Evolutionary conservation across 2,888 invertebrate species (phyloP).

Genomic region (Sphaeridia pumilis): DNA sequence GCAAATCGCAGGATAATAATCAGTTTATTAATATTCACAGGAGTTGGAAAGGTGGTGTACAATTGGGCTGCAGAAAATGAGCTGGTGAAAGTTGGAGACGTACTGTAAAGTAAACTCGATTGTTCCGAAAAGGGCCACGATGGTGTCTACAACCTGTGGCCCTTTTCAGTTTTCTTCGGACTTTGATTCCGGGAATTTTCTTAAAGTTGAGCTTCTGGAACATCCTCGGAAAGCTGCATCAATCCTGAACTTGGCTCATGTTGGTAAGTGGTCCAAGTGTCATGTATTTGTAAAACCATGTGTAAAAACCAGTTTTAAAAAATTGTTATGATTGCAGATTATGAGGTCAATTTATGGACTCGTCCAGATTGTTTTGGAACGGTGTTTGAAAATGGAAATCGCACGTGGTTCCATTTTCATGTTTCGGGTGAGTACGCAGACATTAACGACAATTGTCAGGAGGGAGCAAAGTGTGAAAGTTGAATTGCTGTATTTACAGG

Average conservation of each 20-base stretch:
- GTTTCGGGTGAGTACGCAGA: slow-evolving; percentile 45
- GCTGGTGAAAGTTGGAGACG: too few relatives aligned
- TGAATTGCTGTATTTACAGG: slow-evolving; percentile 19
- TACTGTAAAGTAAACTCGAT: too few relatives aligned
- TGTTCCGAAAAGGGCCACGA: not conserved
- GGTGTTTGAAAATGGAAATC: slow-evolving; percentile 73
- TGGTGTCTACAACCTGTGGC: slow-evolving; percentile 44
- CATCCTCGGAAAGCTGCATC: not conserved
- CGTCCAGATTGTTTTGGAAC: slow-evolving; percentile 78
- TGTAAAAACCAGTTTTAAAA: not conserved
- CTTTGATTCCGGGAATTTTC: slow-evolving; percentile 83
- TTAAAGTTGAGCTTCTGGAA: slow-evolving; percentile 57
- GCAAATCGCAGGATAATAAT: too few relatives aligned
- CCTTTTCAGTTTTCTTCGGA: slow-evolving; percentile 72
- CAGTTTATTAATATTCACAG: too few relatives aligned
- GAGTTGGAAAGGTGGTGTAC: too few relatives aligned
- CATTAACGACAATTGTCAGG: not conserved
- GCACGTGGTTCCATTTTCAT: slow-evolving; percentile 89
- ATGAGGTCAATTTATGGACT: slow-evolving; percentile 83
- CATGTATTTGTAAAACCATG: too few relatives aligned
- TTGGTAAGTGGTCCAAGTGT: not conserved
- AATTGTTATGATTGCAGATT: slow-evolving; percentile 43
- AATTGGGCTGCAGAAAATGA: too few relatives aligned
- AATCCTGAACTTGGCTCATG: not conserved
- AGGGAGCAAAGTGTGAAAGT: not conserved